Percentiles rank a stretch among this genome's conserved stretches.
phyloP scores from a whole-genome alignment of 2,888 invertebrate species.

The Branchellion lobata region DNA sequence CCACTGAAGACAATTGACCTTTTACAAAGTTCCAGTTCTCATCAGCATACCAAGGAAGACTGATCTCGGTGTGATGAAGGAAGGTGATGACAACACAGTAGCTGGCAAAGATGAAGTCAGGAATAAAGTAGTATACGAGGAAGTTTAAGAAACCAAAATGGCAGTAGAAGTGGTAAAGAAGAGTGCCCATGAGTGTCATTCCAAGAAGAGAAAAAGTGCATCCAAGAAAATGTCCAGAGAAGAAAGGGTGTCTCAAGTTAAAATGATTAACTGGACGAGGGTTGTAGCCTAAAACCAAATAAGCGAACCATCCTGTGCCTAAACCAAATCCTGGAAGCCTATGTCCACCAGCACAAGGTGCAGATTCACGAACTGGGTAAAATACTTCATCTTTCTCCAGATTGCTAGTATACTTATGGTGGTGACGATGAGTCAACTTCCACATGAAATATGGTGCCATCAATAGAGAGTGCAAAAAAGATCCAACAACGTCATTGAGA shows the following conservation, averaged over 20 bases:
- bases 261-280: conserved; percentile 56
- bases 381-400: conserved; percentile 59
- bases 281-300: conserved; percentile 56
- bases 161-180: conserved; percentile 52
- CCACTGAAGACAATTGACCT: conserved; percentile 60
- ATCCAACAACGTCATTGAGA: conserved; percentile 57
- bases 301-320: conserved; percentile 55
- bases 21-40: conserved; percentile 58
- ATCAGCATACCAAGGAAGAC: conserved; percentile 58
- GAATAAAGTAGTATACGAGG: conserved; percentile 55
- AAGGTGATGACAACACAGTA: conserved; percentile 59
- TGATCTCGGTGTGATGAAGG: conserved; percentile 59
- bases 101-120: conserved; percentile 57
- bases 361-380: conserved; percentile 55
- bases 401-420: conserved; percentile 59
- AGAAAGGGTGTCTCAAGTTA: conserved; percentile 54
- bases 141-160: conserved; percentile 53
- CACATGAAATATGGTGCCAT: conserved; percentile 58
- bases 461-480: conserved; percentile 55
- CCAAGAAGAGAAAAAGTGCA: conserved; percentile 51
- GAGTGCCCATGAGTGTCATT: conserved; percentile 52
- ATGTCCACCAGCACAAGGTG: neutral
- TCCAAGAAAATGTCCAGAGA: conserved; percentile 51
- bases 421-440: conserved; percentile 58
- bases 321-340: conserved; percentile 52